Base-by-base conservation (phyloP, 2,888 invertebrate species). In the Cantharis rustica region DNA sequence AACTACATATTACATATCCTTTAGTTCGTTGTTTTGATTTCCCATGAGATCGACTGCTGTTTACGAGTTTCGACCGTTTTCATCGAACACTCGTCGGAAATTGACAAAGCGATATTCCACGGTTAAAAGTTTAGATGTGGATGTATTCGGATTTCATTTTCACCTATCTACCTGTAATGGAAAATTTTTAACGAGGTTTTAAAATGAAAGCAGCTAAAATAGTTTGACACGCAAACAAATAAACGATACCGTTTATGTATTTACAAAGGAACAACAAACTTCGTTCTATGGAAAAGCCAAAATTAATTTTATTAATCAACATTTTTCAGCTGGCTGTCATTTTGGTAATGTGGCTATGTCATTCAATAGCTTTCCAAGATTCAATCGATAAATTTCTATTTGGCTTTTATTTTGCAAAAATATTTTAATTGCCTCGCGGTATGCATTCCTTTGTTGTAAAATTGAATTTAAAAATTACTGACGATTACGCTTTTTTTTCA, bases 1-100 rank as follows among this genome's bases (percentile, higher is more conserved):
- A 69, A 68, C 68, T 68, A 73, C 72, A 61, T 61, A 61, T 73
- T 68, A 73, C 72, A 20, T 63, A 73, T 73, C 72, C 68, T 72
- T 73, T 73, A 47, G 75, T 64, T 71, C 68, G 31, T 68, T 71
- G 23, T 75, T 75, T 23, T 69, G 72, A 73, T 73, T 73, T 73
- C 73, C 73, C 73, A 69, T 5, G 69, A 69, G 73, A 31, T 69
- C 20, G n/a, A 26, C 10, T n/a, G 16, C 13, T 69, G 27, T 73
- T 63, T 68, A 69, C 64, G 69, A 15, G 63, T 69, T 69, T 26
- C 61, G 16, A 26, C 61, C 62, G 20, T 26, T 68, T 68, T 68
- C 72, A 15, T 62, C 63, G 62, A 20, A 72, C 62, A 31, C 61
- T 68, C 61, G n/a, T 47, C 66, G 68, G n/a, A 72, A 72, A 72